phyloP scores from a whole-genome alignment of 1,140 invertebrate species.

The Drosophila pseudoobscura region DNA sequence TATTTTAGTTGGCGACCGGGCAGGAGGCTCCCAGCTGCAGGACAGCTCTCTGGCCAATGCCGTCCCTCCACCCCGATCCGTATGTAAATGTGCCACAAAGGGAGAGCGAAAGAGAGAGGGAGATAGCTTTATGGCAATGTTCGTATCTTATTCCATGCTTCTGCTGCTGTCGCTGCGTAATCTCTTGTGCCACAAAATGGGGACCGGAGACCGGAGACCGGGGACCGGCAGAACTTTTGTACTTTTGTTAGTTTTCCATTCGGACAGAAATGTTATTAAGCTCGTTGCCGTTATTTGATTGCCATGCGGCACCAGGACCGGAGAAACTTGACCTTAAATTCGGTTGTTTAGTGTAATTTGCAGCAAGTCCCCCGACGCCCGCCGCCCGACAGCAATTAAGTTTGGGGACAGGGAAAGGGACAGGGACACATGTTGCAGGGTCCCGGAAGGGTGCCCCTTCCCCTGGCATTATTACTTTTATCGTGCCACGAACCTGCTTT shows the following conservation, averaged over 20 bases:
- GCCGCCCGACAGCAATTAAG: constrained; percentile 44
- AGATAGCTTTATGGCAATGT: constrained; percentile 45
- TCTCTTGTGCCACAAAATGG: constrained; percentile 34
- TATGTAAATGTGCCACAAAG: constrained; percentile 27
- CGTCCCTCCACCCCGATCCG: background rate
- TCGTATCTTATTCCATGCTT: constrained; percentile 35
- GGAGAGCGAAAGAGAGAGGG: background rate
- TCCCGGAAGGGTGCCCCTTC: background rate
- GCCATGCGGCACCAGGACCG: background rate
- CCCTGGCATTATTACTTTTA: constrained; percentile 45
- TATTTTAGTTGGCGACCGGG: constrained; percentile 55
- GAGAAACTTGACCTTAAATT: constrained; percentile 43
- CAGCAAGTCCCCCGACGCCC: background rate
- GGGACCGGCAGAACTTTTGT: constrained; percentile 29
- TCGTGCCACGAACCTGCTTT: constrained; percentile 59
- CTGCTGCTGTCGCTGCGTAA: constrained; percentile 38
- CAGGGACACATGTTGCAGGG: constrained; percentile 41
- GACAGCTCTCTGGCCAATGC: too few species aligned
- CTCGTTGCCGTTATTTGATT: constrained; percentile 55
- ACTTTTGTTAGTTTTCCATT: constrained; percentile 42
- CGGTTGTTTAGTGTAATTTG: constrained; percentile 49
- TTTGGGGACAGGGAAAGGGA: constrained; percentile 27
- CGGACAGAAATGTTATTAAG: constrained; percentile 39
- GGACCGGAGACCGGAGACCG: constrained; percentile 14
- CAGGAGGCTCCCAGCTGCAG: constrained; percentile 17